Evolutionary conservation across 2,888 invertebrate species (phyloP), one percentile per base, ranked within the genome.

Genomic region (Diogma glabrata): DNA sequence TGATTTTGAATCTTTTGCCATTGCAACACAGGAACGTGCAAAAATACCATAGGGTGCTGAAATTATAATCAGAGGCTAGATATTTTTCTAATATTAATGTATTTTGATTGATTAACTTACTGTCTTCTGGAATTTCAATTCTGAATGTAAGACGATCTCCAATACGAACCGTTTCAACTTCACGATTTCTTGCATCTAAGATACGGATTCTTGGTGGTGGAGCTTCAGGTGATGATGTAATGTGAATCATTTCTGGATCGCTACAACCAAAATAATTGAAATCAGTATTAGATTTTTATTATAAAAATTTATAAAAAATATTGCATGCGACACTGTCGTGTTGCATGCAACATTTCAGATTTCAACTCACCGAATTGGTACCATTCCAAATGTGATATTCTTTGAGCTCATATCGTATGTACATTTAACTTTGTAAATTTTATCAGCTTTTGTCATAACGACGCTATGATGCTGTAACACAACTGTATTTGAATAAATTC

Each of bases 341-440:
- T 19, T 19, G n/a, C 6, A 33, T n/a, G 5, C 12, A 33, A 33
- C 7, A 33, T 33, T 33, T 19, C 10, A 40, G 14, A 14, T 50
- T 43, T 24, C n/a, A n/a, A n/a, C 72, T 67, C 66, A 84, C 84
- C 87, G 84, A 71, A 93, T 91, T 57, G 93, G 93, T 85, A 92
- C 91, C 92, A 93, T 92, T 74, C 93, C 93, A 74, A 93, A 93
- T 28, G 93, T 92, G 60, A 93, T 91, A 71, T 93, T 93, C 76
- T 91, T 90, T 17, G 93, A 91, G 57, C 91, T 89, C 87, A 93
- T 93, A 68, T 93, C 93, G 70, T 93, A 93, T 6, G 93, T 93
- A 66, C 93, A 93, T 67, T 93, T 90, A 53, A 93, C 91, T 75
- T 92, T 93, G 78, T 93, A 93, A 66, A 93, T 92, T 70, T 93